phyloP scores from a whole-genome alignment of 2,888 invertebrate species.

The Rhopalosiphum nymphaeae region DNA sequence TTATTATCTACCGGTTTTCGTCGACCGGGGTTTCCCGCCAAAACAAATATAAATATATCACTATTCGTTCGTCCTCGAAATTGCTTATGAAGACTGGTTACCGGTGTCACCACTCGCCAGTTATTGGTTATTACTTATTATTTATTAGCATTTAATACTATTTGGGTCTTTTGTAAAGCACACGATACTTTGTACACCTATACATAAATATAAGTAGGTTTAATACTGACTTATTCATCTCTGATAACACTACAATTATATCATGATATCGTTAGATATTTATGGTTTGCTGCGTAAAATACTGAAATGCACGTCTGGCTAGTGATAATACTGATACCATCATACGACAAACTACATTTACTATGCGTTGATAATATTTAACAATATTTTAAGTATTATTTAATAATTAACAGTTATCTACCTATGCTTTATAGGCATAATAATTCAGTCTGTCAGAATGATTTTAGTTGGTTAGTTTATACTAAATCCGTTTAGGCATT shows the following conservation, averaged over 20 bases:
- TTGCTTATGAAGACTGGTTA: not conserved
- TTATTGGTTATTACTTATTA: not conserved
- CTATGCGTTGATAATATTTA: not conserved
- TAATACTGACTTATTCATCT: not conserved
- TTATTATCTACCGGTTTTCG: constrained; percentile 1
- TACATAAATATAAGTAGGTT: not conserved
- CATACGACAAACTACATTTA: not conserved
- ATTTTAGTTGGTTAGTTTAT: not conserved
- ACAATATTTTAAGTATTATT: not conserved
- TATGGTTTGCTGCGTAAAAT: constrained; percentile 9
- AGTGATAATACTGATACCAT: not conserved
- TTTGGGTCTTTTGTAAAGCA: not conserved
- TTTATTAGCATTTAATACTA: not conserved
- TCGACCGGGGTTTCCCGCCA: constrained; percentile 37
- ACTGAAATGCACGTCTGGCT: constrained; percentile 2
- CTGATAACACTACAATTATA: not conserved
- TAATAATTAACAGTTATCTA: not conserved
- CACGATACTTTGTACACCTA: not conserved
- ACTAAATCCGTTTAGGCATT: not conserved
- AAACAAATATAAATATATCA: constrained; percentile 8
- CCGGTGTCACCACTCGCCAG: not conserved
- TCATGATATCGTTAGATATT: not conserved
- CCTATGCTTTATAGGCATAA: not conserved
- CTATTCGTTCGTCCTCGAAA: not conserved
- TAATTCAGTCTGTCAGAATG: not conserved